Conservation (phyloP, 2,113 vertebrate species). For the Pomatorhinus ruficollis region DNA sequence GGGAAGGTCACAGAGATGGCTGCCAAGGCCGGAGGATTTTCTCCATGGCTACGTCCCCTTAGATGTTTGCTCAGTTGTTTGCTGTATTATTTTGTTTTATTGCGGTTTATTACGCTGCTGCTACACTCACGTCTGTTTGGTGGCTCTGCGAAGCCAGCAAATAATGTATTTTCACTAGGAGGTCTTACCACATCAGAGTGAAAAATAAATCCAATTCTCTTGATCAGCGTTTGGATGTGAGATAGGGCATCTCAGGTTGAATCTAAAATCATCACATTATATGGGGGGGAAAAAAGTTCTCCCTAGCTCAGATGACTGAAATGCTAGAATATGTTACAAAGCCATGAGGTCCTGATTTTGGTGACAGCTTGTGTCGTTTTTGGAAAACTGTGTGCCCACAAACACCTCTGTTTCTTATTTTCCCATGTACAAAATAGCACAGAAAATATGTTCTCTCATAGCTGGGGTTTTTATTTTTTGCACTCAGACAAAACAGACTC, state of each 20-base stretch:
- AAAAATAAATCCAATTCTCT: conserved; percentile 3
- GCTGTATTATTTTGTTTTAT: not conserved
- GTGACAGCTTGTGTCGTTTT: not conserved
- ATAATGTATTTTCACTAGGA: not conserved
- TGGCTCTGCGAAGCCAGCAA: not conserved
- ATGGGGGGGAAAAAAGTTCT: not conserved
- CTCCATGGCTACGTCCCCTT: not conserved
- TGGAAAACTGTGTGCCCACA: not conserved
- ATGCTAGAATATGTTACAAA: not conserved
- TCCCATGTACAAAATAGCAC: not conserved
- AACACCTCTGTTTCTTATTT: not conserved
- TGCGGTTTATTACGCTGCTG: not conserved
- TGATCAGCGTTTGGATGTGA: conserved; percentile 8
- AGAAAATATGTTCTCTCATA: not conserved
- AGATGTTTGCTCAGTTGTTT: not conserved
- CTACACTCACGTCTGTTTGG: not conserved
- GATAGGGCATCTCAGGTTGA: not conserved
- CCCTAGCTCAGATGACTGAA: not conserved
- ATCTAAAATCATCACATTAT: not conserved
- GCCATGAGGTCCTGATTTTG: not conserved
- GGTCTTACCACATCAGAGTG: not conserved
- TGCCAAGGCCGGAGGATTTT: not conserved
- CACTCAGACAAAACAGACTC: not conserved
- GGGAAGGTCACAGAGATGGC: not conserved
- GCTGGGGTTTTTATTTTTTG: not conserved